Evolutionary conservation across 2,113 vertebrate species (phyloP), one percentile per base, ranked within the genome.

Genomic region (Tenebrosternarchus preto): DNA sequence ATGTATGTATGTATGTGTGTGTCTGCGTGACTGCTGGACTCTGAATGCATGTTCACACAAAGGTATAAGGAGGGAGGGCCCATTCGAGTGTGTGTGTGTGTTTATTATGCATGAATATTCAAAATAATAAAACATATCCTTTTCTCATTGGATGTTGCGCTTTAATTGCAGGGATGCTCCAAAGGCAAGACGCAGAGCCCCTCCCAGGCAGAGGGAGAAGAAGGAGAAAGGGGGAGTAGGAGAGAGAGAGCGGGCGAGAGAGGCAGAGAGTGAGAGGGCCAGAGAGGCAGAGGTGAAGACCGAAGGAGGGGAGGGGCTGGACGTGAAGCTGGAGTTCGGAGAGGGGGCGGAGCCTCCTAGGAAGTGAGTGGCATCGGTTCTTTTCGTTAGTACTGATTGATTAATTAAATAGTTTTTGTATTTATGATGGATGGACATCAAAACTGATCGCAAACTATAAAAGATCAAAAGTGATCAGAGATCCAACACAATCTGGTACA

Each of bases 291-390:
- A 93, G 43, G 92, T 93, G 72, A 93, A 93, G 85, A 87, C 85
- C 1, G 92, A 93, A 83, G 89, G 91, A 90, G 70, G 87, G 81
- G 90, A 91, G 67, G 80, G 64, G 50, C 90, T 94, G 31, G 94
- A 97, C 80, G 95, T 96, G 63, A 97, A 98, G 91, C 92, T 94
- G 85, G 95, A 97, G 85, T 88, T 92, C 76, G 92, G 83, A 73
- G 96, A 96, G 61, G 95, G 94, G 69, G 92, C 94, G 0, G 96
- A 98, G n/a, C 94, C 94, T 17, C 97, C 97, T 29, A 96, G 96
- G 86, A 98, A 98, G 96, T 98, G 85, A 95, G 96, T 68, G 31
- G 16, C 12, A 3, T 36, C 39, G 4, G 33, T 66, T 3, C 22
- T 29, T 31, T 63, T 29, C 16, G 25, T 29, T 11, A 31, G 17